A percentile compares a stretch with the other conserved stretches of the same genome.
phyloP scores from a whole-genome alignment of 2,888 invertebrate genomes.

The Drosophila neotestacea region DNA sequence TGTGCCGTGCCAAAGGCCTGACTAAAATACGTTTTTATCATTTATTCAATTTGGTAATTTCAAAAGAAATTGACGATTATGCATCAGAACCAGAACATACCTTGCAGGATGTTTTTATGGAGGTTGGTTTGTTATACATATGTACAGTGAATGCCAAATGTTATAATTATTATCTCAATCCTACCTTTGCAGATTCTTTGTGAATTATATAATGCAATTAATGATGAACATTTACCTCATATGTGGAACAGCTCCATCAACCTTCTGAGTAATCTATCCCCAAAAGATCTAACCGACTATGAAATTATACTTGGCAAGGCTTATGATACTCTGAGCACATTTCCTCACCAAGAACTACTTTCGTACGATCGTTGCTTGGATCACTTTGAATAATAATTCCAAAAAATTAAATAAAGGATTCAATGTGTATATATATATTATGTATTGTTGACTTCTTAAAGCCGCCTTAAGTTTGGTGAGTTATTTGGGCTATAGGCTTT shows the following conservation, averaged over 20 bases:
- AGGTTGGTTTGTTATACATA: neutral
- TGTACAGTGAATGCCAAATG: neutral
- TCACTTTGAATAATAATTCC: conserved; percentile 32
- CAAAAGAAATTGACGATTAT: neutral
- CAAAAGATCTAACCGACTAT: conserved; percentile 2
- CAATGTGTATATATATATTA: neutral
- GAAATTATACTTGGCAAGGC: neutral
- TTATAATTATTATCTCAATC: neutral
- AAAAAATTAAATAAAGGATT: neutral
- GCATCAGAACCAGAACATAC: neutral
- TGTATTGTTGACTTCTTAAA: neutral
- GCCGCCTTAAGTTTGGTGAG: conserved; percentile 24
- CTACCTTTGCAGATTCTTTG: conserved; percentile 21
- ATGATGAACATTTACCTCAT: neutral
- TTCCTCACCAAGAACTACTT: conserved; percentile 4
- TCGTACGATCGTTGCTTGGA: conserved; percentile 23
- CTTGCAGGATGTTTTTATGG: conserved; percentile 16
- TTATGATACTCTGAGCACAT: conserved; percentile 22
- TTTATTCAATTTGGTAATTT: conserved; percentile 14
- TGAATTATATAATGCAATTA: conserved; percentile 17
- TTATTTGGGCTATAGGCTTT: conserved; percentile 22
- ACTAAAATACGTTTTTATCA: conserved; percentile 26
- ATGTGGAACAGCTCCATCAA: neutral
- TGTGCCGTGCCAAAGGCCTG: conserved; percentile 26
- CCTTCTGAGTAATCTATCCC: conserved; percentile 16